Percentiles rank a stretch among this genome's conserved stretches.
These are phyloP conservation scores for Rallus limicola DNA, from an alignment of 2,113 vertebrate species.

Conservation along the genomic window DNA sequence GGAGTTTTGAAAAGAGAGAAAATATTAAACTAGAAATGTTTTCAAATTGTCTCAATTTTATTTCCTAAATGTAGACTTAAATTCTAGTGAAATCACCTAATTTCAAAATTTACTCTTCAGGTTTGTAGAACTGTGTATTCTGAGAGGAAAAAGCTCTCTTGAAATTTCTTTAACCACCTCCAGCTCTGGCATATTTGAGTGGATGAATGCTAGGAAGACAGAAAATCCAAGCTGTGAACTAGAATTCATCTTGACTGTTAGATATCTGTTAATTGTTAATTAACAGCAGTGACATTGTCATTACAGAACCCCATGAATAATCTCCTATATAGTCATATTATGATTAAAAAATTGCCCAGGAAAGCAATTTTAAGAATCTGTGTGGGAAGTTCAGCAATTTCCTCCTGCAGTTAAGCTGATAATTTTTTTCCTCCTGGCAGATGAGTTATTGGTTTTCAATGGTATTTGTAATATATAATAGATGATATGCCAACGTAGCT, in stretches of 20 bases:
- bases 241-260: neutral
- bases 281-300: neutral
- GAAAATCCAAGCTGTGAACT: neutral
- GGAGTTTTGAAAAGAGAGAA: accelerated
- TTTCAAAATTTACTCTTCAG: neutral
- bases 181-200: neutral
- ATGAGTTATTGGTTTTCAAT: neutral
- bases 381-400: neutral
- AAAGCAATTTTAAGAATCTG: neutral
- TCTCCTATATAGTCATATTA: neutral
- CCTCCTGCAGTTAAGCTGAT: neutral
- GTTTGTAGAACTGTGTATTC: neutral
- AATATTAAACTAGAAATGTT: neutral
- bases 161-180: neutral
- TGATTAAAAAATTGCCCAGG: neutral
- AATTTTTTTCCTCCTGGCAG: neutral
- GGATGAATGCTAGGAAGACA: neutral
- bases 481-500: neutral
- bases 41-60: neutral
- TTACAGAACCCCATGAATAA: neutral
- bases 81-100: neutral
- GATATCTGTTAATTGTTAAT: neutral
- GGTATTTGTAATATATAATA: neutral
- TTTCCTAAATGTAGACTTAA: neutral
- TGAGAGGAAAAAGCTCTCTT: neutral